These are phyloP conservation scores for Lycopodina hypogea DNA, from an alignment of 37 sponge, comb jelly and placozoan species.

Conservation along the genomic window DNA sequence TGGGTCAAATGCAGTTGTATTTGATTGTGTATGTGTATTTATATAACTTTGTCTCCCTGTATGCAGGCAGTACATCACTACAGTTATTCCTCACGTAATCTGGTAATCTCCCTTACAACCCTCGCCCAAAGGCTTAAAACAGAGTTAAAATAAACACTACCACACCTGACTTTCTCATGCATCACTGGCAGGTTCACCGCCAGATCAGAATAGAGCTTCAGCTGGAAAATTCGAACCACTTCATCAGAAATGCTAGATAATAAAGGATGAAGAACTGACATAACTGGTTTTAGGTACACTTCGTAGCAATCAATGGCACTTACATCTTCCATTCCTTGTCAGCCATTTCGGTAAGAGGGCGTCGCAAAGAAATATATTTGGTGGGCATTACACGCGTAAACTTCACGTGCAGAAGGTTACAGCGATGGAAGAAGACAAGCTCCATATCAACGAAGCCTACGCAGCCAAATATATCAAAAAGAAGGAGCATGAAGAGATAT, in stretches of 20 bases:
- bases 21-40: no score
- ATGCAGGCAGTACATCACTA: no score
- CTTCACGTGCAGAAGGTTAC: no score
- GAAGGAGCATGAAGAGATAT: slow-evolving; percentile 79
- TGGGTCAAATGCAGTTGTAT: no score
- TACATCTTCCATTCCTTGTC: background rate
- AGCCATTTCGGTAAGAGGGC: background rate
- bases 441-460: slow-evolving; percentile 84
- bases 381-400: background rate
- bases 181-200: slow-evolving; percentile 38
- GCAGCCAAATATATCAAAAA: slow-evolving; percentile 65
- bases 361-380: background rate
- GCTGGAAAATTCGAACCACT: slow-evolving; percentile 57
- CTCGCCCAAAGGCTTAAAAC: no score
- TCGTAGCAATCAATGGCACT: background rate
- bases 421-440: slow-evolving; percentile 25
- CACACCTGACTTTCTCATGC: slow-evolving; percentile 47
- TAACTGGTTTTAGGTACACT: no score
- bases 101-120: no score
- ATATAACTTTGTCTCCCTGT: no score
- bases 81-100: no score
- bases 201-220: slow-evolving; percentile 44
- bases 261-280: no score
- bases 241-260: slow-evolving; percentile 40
- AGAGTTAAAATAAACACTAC: no score